Evolutionary conservation across 2,888 invertebrate species (phyloP).

Genomic region (Drosophila hamatofila): DNA sequence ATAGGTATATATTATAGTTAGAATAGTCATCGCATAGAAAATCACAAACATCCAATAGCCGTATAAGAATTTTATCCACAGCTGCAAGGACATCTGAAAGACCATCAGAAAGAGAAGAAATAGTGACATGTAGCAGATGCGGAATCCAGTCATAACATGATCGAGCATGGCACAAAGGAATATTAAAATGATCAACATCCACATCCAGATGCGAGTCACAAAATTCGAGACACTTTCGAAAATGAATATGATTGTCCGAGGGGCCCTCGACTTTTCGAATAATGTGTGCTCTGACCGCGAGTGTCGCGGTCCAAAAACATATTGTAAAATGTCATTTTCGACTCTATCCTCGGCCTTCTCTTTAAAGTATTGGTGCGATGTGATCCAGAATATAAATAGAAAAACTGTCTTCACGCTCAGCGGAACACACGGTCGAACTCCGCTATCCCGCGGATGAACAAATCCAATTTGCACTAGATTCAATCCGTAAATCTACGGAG

Average conservation of each 20-base stretch:
- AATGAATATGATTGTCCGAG: constrained; percentile 46
- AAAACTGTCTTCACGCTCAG: constrained; percentile 93
- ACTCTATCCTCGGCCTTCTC: constrained; percentile 89
- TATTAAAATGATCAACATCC: constrained; percentile 96
- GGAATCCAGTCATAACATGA: constrained; percentile 96
- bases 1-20: constrained; percentile 97
- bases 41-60: constrained; percentile 98
- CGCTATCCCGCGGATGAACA: constrained; percentile 87
- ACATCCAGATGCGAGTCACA: constrained; percentile 97
- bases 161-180: constrained; percentile 96
- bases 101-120: constrained; percentile 96
- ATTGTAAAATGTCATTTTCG: constrained; percentile 84
- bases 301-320: constrained; percentile 83
- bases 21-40: constrained; percentile 97
- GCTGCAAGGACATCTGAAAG: constrained; percentile 96
- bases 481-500: constrained; percentile 86
- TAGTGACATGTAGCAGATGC: constrained; percentile 98
- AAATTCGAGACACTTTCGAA: constrained; percentile 90
- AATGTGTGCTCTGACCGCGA: constrained; percentile 35
- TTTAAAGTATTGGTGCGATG: constrained; percentile 94
- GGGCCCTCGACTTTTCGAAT: constrained; percentile 51
- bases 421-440: constrained; percentile 89
- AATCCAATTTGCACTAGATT: constrained; percentile 93
- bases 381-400: constrained; percentile 97
- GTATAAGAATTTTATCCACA: constrained; percentile 97